phyloP scores from a whole-genome alignment of 2,113 vertebrate genomes.

The Sapayoa aenigma region DNA sequence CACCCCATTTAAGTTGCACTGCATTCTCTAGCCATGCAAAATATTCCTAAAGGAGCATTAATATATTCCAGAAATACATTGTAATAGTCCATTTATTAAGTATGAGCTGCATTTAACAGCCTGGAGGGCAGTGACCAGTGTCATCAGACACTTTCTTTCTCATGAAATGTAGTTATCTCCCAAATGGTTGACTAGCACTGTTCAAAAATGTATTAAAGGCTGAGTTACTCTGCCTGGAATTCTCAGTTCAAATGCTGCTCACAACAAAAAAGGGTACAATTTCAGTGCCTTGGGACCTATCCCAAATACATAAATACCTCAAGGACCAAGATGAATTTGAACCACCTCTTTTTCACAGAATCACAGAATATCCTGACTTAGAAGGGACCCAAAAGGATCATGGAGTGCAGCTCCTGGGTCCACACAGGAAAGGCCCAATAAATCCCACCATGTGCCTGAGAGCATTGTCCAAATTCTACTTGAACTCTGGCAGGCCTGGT shows the following conservation, averaged over 20 bases:
- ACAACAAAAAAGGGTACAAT: neutral
- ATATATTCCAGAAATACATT: neutral
- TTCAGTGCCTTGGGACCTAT: neutral
- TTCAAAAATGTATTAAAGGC: neutral
- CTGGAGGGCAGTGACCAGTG: neutral
- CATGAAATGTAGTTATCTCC: neutral
- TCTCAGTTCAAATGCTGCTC: neutral
- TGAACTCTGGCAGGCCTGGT: neutral
- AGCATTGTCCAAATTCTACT: neutral
- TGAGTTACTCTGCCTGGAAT: neutral
- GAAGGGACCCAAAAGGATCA: neutral
- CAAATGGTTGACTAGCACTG: neutral
- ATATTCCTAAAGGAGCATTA: neutral
- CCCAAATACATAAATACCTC: neutral
- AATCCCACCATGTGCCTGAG: neutral
- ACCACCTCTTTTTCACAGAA: neutral
- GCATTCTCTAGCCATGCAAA: neutral
- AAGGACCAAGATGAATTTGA: neutral
- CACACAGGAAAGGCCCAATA: neutral
- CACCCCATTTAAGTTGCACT: neutral
- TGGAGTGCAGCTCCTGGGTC: neutral
- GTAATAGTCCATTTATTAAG: neutral
- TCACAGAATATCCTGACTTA: neutral
- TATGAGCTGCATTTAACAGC: neutral
- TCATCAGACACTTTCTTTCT: neutral